phyloP scores from a whole-genome alignment of 1,140 invertebrate species.

The Semibalanus balanoides region DNA sequence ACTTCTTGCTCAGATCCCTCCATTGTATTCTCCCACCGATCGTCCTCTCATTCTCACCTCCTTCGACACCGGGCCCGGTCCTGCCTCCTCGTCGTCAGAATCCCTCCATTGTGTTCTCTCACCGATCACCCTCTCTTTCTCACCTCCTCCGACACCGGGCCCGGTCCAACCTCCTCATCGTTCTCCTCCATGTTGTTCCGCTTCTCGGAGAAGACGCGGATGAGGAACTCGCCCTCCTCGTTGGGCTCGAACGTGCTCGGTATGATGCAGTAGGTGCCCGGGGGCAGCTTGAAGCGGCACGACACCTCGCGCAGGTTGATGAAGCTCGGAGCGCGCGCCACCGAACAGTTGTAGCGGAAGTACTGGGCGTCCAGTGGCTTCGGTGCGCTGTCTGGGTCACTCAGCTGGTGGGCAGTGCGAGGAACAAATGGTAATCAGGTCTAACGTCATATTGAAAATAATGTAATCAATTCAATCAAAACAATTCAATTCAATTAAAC shows the following conservation, averaged over 20 bases:
- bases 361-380: conserved; percentile 77
- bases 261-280: conserved; percentile 34
- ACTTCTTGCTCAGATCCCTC: too few species aligned
- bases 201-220: conserved; percentile 43
- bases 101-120: conserved; percentile 76
- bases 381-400: conserved; percentile 53
- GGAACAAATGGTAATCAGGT: too few species aligned
- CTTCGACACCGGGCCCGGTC: conserved; percentile 34
- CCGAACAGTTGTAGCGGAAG: conserved; percentile 89
- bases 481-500: too few species aligned
- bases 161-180: conserved; percentile 61
- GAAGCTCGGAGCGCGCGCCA: conserved; percentile 81
- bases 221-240: conserved; percentile 35
- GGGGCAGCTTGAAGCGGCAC: conserved; percentile 15
- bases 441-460: too few species aligned
- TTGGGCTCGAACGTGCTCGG: conserved; percentile 39
- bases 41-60: conserved; percentile 18
- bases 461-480: too few species aligned
- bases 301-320: conserved; percentile 18
- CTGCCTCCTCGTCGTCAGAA: conserved; percentile 71
- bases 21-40: too few species aligned
- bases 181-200: conserved; percentile 77
- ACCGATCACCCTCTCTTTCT: too few species aligned
- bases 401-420: conserved; percentile 41
- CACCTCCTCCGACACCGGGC: conserved; percentile 21